A percentile compares a stretch with the other conserved stretches of the same genome.
phyloP scores from a whole-genome alignment of 2,113 vertebrate genomes.

The Aepyceros melampus region DNA sequence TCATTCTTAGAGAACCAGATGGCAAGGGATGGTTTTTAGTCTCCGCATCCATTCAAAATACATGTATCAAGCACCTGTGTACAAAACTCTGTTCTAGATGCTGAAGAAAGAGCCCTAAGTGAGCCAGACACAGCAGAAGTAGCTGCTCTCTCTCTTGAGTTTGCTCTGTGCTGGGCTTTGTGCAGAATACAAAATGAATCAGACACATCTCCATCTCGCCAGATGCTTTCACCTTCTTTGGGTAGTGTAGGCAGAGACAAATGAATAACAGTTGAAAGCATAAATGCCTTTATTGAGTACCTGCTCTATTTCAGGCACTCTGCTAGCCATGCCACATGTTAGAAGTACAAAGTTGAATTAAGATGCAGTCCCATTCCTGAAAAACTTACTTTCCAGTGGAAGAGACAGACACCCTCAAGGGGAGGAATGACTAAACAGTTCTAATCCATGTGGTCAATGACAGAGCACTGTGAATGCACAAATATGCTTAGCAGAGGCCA shows the following conservation, averaged over 20 bases:
- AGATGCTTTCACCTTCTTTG: neutral
- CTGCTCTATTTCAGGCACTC: neutral
- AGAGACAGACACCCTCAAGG: neutral
- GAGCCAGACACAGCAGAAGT: neutral
- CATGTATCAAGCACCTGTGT: neutral
- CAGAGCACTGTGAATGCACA: neutral
- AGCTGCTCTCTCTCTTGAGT: neutral
- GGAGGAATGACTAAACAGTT: neutral
- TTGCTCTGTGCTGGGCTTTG: neutral
- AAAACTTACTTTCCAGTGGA: neutral
- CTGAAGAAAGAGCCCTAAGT: neutral
- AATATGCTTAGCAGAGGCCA: neutral
- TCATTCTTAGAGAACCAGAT: neutral
- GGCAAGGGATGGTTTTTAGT: neutral
- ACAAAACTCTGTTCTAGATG: neutral
- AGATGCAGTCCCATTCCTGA: neutral
- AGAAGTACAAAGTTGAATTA: neutral
- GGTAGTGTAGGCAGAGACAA: neutral
- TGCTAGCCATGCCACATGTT: neutral
- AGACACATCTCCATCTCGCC: neutral
- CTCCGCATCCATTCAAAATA: neutral
- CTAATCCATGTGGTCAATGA: neutral
- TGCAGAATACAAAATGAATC: neutral
- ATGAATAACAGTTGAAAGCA: neutral
- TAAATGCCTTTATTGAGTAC: neutral